Base-by-base conservation (phyloP, 2,888 invertebrate species). In the Celastrina argiolus region DNA sequence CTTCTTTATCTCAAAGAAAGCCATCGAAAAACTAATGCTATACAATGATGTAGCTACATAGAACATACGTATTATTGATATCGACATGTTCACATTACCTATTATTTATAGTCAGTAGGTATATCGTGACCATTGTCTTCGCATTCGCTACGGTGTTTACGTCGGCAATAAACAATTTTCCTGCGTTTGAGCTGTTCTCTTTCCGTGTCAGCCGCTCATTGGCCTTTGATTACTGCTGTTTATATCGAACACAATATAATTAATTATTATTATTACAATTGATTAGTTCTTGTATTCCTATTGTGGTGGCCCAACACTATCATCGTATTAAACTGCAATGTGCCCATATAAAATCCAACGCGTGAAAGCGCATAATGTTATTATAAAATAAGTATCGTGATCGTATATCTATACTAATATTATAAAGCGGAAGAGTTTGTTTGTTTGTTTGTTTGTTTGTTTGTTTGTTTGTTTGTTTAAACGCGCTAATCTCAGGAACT, bases 71-170 rank as follows among this genome's bases (percentile, higher is more conserved):
- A 18, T 59, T 34, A 34, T 59, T 34, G 18, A 34, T 59, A 31
- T 59, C 34, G 36, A 59, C 59, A 12, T 59, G 18, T 34, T 78
- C 81, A 79, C 82, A 84, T 83, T 85, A 81, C 78, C 84, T 79
- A 84, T 86, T 86, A 89, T 88, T 87, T 86, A 85, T 85, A 84
- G 79, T 78, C 84, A 82, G 86, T n/a, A n/a, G n/a, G n/a, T 88
- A 86, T 88, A 87, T 88, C 87, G 74, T 74, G 76, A 84, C 81
- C 84, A 89, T 91, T 91, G 89, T 91, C 82, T 88, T 84, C 83
- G 79, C 81, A 79, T 81, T 75, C 81, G 77, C 76, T 75, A 75
- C 75, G 83, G 86, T 87, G 88, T 91, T 90, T 89, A 90, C 88
- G 83, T 84, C 80, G 82, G 78, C 81, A 84, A 86, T 85, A 82